A percentile compares a stretch with the other conserved stretches of the same genome.
Conservation (phyloP, 1,140 invertebrate genomes). For the Diorhabda sublineata region DNA sequence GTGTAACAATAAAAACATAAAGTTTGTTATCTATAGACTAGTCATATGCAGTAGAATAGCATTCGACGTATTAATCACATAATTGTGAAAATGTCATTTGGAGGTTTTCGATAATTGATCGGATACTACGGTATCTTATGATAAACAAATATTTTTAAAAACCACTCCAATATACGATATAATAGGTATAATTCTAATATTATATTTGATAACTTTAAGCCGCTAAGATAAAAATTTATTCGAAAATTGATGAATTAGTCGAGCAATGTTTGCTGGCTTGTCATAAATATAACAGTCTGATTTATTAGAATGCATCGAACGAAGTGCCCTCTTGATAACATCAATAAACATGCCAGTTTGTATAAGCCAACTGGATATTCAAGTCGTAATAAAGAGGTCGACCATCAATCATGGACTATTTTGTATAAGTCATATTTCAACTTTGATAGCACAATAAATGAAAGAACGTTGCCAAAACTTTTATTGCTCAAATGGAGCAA, state of each 20-base stretch:
- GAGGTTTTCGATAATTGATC: not conserved
- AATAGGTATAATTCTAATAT: not conserved
- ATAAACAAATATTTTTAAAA: not conserved
- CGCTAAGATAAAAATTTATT: not conserved
- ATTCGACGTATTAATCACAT: too few species aligned
- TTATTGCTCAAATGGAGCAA: too few species aligned
- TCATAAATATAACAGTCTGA: conserved; percentile 2
- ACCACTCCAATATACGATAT: not conserved
- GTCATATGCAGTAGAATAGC: too few species aligned
- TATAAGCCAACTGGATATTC: conserved; percentile 2
- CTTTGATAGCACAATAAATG: not conserved
- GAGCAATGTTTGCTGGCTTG: conserved; percentile 1
- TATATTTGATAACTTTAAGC: not conserved
- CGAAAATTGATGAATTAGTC: conserved; percentile 2
- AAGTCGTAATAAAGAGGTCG: conserved; percentile 1
- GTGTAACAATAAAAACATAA: too few species aligned
- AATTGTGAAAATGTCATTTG: not conserved
- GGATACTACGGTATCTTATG: not conserved
- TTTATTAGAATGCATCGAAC: conserved; percentile 3
- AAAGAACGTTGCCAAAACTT: not conserved
- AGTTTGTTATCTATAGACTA: too few species aligned
- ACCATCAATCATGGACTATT: conserved; percentile 2
- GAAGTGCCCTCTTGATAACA: conserved; percentile 1
- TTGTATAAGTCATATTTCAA: not conserved
- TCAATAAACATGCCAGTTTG: not conserved